Base-by-base conservation (phyloP, 2,797 vertebrate genomes). In the Helicolenus hilgendorfi region DNA sequence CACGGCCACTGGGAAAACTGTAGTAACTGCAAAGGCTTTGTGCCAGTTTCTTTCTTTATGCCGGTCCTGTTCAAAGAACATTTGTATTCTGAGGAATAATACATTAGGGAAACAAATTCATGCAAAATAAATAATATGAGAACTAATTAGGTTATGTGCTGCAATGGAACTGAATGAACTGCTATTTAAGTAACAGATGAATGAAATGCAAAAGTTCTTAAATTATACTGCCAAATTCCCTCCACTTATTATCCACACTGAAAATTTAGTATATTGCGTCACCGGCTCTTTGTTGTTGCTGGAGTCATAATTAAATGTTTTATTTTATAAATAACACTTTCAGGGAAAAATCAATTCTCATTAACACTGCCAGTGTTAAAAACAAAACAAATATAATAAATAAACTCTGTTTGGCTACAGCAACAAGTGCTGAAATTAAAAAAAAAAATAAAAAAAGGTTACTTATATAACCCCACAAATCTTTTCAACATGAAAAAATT, bases 401-500 rank as follows among this genome's bases (percentile, higher is more conserved):
- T 64, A 3, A 72, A 31, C 14, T n/a, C 3, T 2, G 13, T 11
- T 55, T 59, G 7, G 33, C 29, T 38, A 3, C 26, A 85, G 74
- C 72, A 58, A 67, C 27, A 60, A 49, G 24, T 74, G 70, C 20
- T 62, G 13, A 49, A 35, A 65, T 58, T 3, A 27, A 24, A 2
- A 38, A 38, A 41, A 38, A 38, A 27, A 27, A 27, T n/a, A 77
- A 45, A 49, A 49, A 63, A 69, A 59, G 20, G 38, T 72, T 15
- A 55, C 59, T 59, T 53, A 24, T 7, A 72, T 55, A 33, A 88
- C 38, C 24, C 11, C 15, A 15, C 22, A 59, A 29, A 79, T 59
- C 53, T 71, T 79, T 62, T 72, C 27, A 75, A 76, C 55, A 26
- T 45, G 14, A 9, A 84, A 73, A 38, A 7, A 62, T 4, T 65